phyloP scores from a whole-genome alignment of 2,113 vertebrate species.

The Lanius collurio region DNA sequence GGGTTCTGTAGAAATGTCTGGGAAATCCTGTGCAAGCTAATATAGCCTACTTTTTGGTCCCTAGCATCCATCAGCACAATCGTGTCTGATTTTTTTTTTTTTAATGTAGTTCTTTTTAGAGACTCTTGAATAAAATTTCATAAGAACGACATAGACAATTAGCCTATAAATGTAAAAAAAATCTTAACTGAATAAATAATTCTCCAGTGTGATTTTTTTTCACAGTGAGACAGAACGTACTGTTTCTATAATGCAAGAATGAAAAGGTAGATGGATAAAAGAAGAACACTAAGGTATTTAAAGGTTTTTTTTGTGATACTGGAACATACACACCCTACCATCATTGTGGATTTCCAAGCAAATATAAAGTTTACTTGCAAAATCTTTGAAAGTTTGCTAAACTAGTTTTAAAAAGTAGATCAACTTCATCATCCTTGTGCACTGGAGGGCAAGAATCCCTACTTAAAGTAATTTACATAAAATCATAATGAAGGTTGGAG shows the following conservation, averaged over 20 bases:
- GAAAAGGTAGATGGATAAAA: neutral
- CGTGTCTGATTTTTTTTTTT: neutral
- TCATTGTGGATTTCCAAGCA: neutral
- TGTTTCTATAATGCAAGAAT: neutral
- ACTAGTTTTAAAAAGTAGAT: slow-evolving; percentile 10
- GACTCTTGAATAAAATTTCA: neutral
- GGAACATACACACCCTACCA: neutral
- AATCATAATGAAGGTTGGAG: slow-evolving; percentile 53
- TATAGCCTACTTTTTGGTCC: neutral
- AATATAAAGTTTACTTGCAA: neutral
- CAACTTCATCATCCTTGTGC: neutral
- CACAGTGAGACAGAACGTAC: neutral
- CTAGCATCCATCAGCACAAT: neutral
- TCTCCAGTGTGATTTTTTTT: neutral
- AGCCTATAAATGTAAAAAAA: neutral
- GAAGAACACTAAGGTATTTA: neutral
- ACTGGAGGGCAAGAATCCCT: neutral
- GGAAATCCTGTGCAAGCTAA: neutral
- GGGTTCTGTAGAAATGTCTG: neutral
- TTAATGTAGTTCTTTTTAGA: neutral
- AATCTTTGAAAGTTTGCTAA: neutral
- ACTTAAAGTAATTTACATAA: slow-evolving; percentile 41
- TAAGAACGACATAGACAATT: neutral
- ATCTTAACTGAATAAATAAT: neutral
- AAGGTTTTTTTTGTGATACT: neutral